phyloP scores from a whole-genome alignment of 2,113 vertebrate species.

The Vicugna pacos region DNA sequence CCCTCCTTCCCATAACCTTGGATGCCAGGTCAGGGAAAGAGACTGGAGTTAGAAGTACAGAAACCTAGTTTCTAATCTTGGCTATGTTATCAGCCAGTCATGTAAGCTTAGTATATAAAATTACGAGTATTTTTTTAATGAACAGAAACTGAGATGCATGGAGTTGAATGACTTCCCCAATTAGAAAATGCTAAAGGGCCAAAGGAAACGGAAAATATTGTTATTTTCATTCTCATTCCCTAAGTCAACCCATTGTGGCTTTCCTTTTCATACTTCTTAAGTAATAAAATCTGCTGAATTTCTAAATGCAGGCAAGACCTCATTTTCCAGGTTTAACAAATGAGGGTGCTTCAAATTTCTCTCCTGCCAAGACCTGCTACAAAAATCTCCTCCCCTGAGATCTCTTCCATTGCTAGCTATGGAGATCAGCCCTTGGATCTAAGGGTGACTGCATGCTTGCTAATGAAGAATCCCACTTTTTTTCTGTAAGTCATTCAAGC shows the following conservation, averaged over 20 bases:
- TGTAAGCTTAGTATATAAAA: neutral
- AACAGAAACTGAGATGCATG: neutral
- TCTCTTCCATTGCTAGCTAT: neutral
- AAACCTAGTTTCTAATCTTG: slow-evolving; percentile 7
- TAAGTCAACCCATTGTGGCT: neutral
- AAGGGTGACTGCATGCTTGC: neutral
- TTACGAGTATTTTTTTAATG: neutral
- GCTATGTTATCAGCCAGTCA: neutral
- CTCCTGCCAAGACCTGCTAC: neutral
- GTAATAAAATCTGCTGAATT: neutral
- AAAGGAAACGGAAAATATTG: neutral
- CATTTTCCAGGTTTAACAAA: neutral
- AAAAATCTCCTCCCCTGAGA: neutral
- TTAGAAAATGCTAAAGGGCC: neutral
- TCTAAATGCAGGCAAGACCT: neutral
- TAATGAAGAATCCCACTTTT: neutral
- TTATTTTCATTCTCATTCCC: slow-evolving; percentile 17
- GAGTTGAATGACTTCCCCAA: neutral
- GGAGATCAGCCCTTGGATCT: neutral
- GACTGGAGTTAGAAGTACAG: neutral
- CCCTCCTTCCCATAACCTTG: neutral
- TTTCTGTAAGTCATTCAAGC: neutral
- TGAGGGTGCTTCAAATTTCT: neutral
- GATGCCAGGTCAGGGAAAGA: neutral
- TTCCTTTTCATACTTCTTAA: neutral